A percentile compares a stretch with the other conserved stretches of the same genome.
Conservation (phyloP, 2,113 vertebrate species). For the Donacobius atricapilla region DNA sequence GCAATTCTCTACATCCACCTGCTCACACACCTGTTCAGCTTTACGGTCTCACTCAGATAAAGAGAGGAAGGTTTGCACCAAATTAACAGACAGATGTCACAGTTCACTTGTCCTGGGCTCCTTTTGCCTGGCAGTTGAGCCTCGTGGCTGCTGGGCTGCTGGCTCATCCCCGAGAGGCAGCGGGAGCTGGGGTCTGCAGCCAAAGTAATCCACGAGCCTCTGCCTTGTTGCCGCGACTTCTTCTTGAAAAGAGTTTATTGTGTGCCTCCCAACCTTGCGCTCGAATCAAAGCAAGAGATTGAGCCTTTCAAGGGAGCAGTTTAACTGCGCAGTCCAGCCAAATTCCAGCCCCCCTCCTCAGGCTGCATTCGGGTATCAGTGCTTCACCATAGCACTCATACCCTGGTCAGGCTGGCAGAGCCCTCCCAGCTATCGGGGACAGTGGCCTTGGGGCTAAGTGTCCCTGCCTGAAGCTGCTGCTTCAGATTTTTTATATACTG, state of each 20-base stretch:
- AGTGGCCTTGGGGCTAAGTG: neutral
- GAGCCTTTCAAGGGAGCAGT: neutral
- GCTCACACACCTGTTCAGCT: neutral
- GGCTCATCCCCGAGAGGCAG: neutral
- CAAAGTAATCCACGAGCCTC: conserved; percentile 43
- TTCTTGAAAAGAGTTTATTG: conserved; percentile 50
- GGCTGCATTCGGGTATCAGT: neutral
- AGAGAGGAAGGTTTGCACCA: neutral
- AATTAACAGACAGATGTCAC: neutral
- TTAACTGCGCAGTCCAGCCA: neutral
- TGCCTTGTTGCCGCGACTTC: conserved; percentile 37
- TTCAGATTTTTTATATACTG: neutral
- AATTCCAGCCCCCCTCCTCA: neutral
- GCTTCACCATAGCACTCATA: accelerated
- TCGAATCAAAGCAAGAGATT: conserved; percentile 32
- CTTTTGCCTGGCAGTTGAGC: neutral
- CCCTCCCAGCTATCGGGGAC: neutral
- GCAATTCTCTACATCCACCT: accelerated
- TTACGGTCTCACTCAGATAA: neutral
- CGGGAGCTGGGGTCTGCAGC: conserved; percentile 28
- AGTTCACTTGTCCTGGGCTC: neutral
- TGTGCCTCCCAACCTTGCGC: conserved; percentile 8
- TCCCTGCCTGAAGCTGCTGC: neutral
- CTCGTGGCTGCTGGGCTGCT: neutral
- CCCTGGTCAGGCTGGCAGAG: neutral